These are phyloP conservation scores for Camptogramma bilineatum DNA, from an alignment of 2,888 invertebrate genomes.

Conservation along the genomic window DNA sequence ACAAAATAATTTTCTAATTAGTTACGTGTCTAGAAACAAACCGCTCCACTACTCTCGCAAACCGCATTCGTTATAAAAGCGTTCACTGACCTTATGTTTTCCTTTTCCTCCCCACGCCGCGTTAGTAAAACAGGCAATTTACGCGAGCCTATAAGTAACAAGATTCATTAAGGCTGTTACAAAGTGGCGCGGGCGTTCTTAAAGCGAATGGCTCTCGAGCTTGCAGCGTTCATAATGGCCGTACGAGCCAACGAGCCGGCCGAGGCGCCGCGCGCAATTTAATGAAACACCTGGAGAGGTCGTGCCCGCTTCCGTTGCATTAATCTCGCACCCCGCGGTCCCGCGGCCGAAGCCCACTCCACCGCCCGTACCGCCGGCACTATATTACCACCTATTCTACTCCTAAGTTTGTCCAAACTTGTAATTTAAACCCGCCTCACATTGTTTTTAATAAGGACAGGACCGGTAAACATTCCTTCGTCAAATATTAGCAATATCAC, in stretches of 20 bases:
- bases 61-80: slow-evolving; percentile 57
- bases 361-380: slow-evolving; percentile 24
- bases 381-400: slow-evolving; percentile 39
- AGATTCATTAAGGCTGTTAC: slow-evolving; percentile 85
- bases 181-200: slow-evolving; percentile 84
- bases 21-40: slow-evolving; percentile 47
- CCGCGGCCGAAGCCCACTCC: slow-evolving; percentile 43
- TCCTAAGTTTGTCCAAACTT: slow-evolving; percentile 34
- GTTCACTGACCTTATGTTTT: slow-evolving; percentile 70
- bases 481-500: slow-evolving; percentile 47
- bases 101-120: slow-evolving; percentile 62
- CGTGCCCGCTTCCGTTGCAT: slow-evolving; percentile 81
- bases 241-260: slow-evolving; percentile 77
- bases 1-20: slow-evolving; percentile 30
- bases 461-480: slow-evolving; percentile 38
- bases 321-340: slow-evolving; percentile 70
- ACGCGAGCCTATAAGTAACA: slow-evolving; percentile 84
- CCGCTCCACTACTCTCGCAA: slow-evolving; percentile 45
- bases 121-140: slow-evolving; percentile 82
- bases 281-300: slow-evolving; percentile 85
- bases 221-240: slow-evolving; percentile 83
- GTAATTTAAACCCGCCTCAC: slow-evolving; percentile 36
- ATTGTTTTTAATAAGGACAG: slow-evolving; percentile 46
- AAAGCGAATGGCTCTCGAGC: slow-evolving; percentile 84
- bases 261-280: slow-evolving; percentile 80